Evolutionary conservation across 37 sponge, comb jelly and placozoan genomes (phyloP).

Genomic region (Crambe crambe): DNA sequence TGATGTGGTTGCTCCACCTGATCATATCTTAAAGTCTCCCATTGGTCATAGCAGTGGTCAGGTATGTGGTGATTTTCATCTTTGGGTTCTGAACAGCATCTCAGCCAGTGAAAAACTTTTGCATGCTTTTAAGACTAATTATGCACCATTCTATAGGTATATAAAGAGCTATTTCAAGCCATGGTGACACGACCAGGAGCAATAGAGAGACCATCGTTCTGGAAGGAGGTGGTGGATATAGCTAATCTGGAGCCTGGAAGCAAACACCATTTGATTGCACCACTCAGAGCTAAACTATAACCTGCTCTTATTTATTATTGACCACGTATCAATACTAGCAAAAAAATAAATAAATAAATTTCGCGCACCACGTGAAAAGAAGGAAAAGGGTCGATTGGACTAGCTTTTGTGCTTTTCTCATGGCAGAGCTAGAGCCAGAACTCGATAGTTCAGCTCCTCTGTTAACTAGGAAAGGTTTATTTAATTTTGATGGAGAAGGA

Average conservation of each 20-base stretch:
- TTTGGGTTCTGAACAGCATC: neutral
- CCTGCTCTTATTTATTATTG: neutral
- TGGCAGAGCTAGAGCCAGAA: neutral
- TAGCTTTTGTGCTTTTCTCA: neutral
- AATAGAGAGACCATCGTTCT: constrained; percentile 69
- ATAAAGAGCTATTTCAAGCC: constrained; percentile 69
- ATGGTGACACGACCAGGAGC: constrained; percentile 64
- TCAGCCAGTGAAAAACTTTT: neutral
- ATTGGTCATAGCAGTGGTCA: constrained; percentile 86
- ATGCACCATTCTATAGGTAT: constrained; percentile 53
- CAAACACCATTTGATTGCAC: constrained; percentile 32
- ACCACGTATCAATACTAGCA: neutral
- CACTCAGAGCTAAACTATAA: constrained; percentile 32
- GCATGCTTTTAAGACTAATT: neutral
- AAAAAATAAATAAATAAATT: neutral
- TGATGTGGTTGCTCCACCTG: constrained; percentile 92
- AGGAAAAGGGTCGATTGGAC: neutral
- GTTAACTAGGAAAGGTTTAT: neutral
- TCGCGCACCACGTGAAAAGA: neutral
- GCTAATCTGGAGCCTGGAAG: constrained; percentile 18
- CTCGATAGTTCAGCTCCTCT: neutral
- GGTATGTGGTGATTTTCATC: constrained; percentile 37
- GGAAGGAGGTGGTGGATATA: constrained; percentile 56
- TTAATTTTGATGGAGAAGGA: neutral
- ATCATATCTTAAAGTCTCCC: constrained; percentile 78